Conservation (phyloP, 2,113 vertebrate genomes). For the Phyllostomus hastatus region DNA sequence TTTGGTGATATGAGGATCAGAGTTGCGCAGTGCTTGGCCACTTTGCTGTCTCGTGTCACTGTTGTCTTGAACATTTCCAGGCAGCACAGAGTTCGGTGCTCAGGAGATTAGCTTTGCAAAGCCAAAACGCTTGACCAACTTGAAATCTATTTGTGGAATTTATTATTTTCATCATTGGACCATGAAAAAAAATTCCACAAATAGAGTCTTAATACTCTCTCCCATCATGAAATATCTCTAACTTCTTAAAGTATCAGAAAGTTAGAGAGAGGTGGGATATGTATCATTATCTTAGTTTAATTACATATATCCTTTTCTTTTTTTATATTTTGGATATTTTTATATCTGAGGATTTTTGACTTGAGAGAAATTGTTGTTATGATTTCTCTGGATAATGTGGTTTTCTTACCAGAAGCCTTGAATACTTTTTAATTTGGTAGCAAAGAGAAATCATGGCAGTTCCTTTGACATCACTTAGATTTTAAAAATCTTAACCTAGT, state of each 20-base stretch:
- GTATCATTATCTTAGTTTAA: background rate
- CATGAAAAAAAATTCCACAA: constrained; percentile 17
- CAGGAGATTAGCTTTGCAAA: constrained; percentile 43
- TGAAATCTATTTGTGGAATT: constrained; percentile 52
- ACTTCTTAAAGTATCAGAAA: background rate
- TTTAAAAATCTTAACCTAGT: background rate
- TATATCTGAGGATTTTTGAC: background rate
- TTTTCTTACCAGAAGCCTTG: constrained; percentile 21
- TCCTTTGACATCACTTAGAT: constrained; percentile 3
- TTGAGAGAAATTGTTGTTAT: constrained; percentile 19
- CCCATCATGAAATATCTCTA: background rate
- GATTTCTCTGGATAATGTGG: background rate
- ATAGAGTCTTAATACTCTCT: background rate
- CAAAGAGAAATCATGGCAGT: background rate
- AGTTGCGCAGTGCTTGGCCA: background rate
- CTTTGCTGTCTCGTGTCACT: background rate
- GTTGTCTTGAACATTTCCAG: constrained; percentile 5
- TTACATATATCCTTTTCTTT: background rate
- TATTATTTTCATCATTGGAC: constrained; percentile 16
- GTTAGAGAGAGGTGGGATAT: background rate
- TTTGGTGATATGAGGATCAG: background rate
- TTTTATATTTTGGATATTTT: background rate
- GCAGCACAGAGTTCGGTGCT: background rate
- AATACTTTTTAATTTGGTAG: background rate
- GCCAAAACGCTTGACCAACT: constrained; percentile 35